A percentile compares a stretch with the other conserved stretches of the same genome.
Conservation (phyloP, 1,140 invertebrate species). For the Aplysia californica region DNA sequence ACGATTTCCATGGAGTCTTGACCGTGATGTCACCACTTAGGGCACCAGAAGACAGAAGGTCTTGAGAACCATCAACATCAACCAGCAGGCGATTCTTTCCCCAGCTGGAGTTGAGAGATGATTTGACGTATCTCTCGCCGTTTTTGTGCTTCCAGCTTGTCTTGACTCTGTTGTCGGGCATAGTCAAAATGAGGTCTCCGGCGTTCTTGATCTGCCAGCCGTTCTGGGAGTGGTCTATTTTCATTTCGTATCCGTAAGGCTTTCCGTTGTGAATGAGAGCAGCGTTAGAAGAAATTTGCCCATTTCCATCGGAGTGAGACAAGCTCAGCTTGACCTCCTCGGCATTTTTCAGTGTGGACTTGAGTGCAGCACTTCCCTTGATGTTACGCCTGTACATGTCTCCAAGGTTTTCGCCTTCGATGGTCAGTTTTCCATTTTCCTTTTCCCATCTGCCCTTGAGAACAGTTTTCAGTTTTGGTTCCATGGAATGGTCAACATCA, state of each 20-base stretch:
- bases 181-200: constrained; percentile 17
- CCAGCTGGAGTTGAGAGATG: constrained; percentile 30
- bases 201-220: constrained; percentile 35
- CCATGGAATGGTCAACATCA: background rate
- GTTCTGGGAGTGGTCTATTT: constrained; percentile 24
- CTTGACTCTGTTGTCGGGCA: background rate
- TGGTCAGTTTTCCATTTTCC: background rate
- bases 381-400: too few species aligned
- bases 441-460: constrained; percentile 2
- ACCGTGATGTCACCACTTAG: constrained; percentile 17
- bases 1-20: constrained; percentile 25
- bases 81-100: constrained; percentile 7
- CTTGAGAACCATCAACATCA: constrained; percentile 25
- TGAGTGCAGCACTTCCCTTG: background rate
- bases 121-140: constrained; percentile 30
- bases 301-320: background rate
- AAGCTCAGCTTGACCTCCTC: background rate
- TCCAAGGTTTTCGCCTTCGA: background rate
- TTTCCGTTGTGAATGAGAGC: constrained; percentile 28
- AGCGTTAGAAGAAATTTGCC: background rate
- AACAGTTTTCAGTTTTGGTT: background rate
- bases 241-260: constrained; percentile 24
- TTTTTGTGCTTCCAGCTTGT: constrained; percentile 40
- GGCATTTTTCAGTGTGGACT: background rate
- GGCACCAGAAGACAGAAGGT: background rate